Base-by-base conservation (phyloP, 1,140 invertebrate species). In the Diorhabda elongata region DNA sequence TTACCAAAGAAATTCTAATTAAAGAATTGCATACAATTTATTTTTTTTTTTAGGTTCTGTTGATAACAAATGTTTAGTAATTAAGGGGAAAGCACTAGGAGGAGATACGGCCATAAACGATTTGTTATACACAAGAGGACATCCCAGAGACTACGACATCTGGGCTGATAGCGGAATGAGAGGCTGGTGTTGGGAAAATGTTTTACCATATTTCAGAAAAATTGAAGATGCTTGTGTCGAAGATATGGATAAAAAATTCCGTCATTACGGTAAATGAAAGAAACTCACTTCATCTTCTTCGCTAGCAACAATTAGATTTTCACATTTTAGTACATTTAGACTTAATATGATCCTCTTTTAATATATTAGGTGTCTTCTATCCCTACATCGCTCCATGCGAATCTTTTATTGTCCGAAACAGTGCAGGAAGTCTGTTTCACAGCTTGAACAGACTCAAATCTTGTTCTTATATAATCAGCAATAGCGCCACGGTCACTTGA, bases 101-200 rank as follows among this genome's bases (percentile, higher is more conserved):
- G 93, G 93, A 2, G 87, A 89, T 2, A 92, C 90, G 11, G 88
- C 91, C 3, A 87, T 96, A 44, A 96, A 96, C 77, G 92, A 90
- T 59, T 94, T 96, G 92, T 87, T 94, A 26, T 96, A 95, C 80
- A 90, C 93, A 2, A 83, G 94, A 45, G 94, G 94, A 0, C 88
- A 93, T 81, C 84, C 84, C 2, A 74, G 75, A 58, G 87, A 88
- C 68, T 88, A 85, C 69, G 85, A 88, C 65, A 79, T 81, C 60
- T 95, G 92, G 92, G 87, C 86, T 44, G 72, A 79, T 76, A 69
- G 86, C 73, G 92, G 91, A 1, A 94, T 94, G 71, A 77, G 81
- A 2, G 91, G 91, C 0, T 97, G 95, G 94, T 88, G 88, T 58
- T 96, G 91, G 79, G 84, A 89, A 7, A 89, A 92, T 65, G 87